Percentiles rank a stretch among this genome's conserved stretches.
phyloP scores from a whole-genome alignment of 2,888 invertebrate species.

The Corbicula japonica region DNA sequence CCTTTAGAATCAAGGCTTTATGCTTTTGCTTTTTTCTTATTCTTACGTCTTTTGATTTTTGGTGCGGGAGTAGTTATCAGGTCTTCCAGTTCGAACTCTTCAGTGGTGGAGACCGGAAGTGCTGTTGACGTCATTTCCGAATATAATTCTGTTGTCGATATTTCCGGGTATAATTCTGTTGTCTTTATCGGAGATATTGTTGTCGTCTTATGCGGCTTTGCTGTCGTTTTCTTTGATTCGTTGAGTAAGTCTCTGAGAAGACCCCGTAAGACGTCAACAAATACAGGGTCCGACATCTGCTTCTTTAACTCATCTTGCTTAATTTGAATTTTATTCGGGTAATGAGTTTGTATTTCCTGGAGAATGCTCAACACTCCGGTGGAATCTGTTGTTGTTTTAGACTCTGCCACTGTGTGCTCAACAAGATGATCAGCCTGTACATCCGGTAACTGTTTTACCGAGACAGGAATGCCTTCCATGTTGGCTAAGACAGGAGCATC shows the following conservation, averaged over 20 bases:
- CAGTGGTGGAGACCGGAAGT: slow-evolving; percentile 17
- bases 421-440: not conserved
- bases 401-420: not conserved
- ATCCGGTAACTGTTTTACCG: slow-evolving; percentile 2
- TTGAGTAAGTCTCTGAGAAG: slow-evolving; percentile 11
- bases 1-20: too few species aligned
- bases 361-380: slow-evolving; percentile 21
- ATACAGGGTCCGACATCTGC: slow-evolving; percentile 24
- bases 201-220: not conserved
- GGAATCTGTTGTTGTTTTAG: not conserved
- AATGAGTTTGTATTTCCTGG: slow-evolving; percentile 7
- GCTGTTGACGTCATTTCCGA: slow-evolving; percentile 12
- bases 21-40: too few species aligned
- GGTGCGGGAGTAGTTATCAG: slow-evolving; percentile 6
- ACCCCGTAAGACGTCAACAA: slow-evolving; percentile 5
- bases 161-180: too few species aligned
- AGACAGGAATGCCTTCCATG: slow-evolving; percentile 32
- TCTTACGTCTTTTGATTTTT: too few species aligned
- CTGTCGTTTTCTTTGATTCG: slow-evolving; percentile 6
- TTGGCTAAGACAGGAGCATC: slow-evolving; percentile 16
- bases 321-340: not conserved
- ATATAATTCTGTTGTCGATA: too few species aligned
- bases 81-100: slow-evolving; percentile 30
- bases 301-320: not conserved
- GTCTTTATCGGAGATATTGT: too few species aligned